Base-by-base conservation (phyloP, 2,888 invertebrate species). In the Volucella inanis region DNA sequence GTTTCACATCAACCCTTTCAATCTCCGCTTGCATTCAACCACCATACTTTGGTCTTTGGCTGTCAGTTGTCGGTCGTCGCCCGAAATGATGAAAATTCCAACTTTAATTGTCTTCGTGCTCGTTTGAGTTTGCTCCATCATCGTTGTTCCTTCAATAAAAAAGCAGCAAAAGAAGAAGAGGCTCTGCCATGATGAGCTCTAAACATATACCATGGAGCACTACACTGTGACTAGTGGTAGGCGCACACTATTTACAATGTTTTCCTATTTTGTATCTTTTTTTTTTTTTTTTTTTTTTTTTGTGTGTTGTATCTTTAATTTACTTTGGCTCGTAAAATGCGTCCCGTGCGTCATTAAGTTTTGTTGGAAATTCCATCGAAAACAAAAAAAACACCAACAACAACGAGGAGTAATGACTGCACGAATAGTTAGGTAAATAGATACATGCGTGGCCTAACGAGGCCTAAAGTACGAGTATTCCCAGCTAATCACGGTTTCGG, bases 271-370 rank as follows among this genome's bases (percentile, higher is more conserved):
- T 59, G 54, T 67, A 54, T 43, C 43, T 67, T 54, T 54, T 54
- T 67, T 67, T 67, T 43, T 55, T 68, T 31, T 68, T 3, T 22
- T 59, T 41, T 41, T 59, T 41, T 59, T 22, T 59, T 41, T 41
- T 59, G 18, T 59, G 57, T 43, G 43, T 59, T 59, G 67, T 67
- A 54, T 52, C 52, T 67, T 67, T 54, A 67, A 67, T 67, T 67
- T 67, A 67, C 68, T 68, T 31, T 68, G 68, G 45, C 52, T 55
- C 68, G 54, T 55, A 55, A 55, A 68, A 54, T 18, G 41, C 52
- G 67, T 67, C 45, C 45, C 68, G 68, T 68, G 55, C 68, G 55
- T 68, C 68, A 68, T 68, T 68, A 68, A 68, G 15, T 38, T 55
- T 55, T 43, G 22, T 14, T 68, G 68, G 68, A 68, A 68, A 68